Percentiles rank a stretch among this genome's conserved stretches.
Evolutionary conservation across 1,140 invertebrate species (phyloP).

Genomic region (Pseudobourletiella spinata): DNA sequence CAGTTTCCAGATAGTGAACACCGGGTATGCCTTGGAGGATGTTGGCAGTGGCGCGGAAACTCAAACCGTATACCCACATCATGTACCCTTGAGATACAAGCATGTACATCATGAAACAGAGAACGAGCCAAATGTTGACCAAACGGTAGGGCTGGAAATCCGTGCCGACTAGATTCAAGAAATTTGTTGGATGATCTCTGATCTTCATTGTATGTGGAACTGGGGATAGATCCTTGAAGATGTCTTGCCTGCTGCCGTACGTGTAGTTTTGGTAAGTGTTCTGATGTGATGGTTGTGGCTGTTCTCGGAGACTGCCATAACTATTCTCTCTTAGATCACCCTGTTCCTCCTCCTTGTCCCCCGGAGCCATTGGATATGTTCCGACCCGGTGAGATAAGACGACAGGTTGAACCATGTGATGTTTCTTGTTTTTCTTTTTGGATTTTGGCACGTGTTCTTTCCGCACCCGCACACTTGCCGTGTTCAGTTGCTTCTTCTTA

Average conservation of each 20-base stretch:
- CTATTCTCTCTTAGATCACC: no score
- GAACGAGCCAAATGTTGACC: conserved; percentile 29
- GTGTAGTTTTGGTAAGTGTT: no score
- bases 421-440: no score
- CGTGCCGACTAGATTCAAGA: conserved; percentile 11
- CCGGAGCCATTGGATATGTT: not conserved
- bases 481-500: no score
- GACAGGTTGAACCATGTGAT: not conserved
- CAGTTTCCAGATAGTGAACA: no score
- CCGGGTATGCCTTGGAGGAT: not conserved
- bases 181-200: not conserved
- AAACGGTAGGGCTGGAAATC: conserved; percentile 30
- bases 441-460: no score
- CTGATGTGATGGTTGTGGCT: no score
- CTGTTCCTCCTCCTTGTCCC: not conserved
- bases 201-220: not conserved
- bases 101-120: conserved; percentile 19
- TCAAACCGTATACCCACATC: conserved; percentile 10
- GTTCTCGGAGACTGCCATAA: no score
- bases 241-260: no score
- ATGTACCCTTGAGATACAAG: conserved; percentile 9
- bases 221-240: no score
- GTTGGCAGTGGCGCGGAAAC: not conserved
- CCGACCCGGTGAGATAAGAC: not conserved
- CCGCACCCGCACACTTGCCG: no score